Base-by-base conservation (phyloP, 2,888 invertebrate species). In the Diarsia brunnea region DNA sequence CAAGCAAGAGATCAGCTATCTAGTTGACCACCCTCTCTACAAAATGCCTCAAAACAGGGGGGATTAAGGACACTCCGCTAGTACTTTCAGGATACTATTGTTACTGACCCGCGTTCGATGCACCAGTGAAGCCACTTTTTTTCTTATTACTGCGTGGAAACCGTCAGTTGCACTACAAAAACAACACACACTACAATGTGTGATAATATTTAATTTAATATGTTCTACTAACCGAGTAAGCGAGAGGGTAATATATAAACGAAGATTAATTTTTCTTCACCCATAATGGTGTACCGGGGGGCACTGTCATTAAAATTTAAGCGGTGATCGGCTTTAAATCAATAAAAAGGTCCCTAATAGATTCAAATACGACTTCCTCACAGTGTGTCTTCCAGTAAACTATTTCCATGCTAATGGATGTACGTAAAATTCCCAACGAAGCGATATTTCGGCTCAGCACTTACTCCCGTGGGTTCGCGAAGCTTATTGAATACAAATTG, bases 401-500 rank as follows among this genome's bases (percentile, higher is more conserved):
- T 78, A 80, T 74, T 45, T 73, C 79, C 16, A 16, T 47, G 72
- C 64, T 65, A 65, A 76, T 78, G 79, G 77, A 78, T 78, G 87
- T 86, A 86, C 86, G 86, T 90, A 88, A 92, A 91, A 91, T 90
- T 92, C 90, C 86, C 89, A 90, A 90, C 89, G 87, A 84, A 86
- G 91, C 91, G 89, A 92, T 94, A 94, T 94, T 93, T 92, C 88
- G 90, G 89, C 87, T 87, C 89, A 88, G 90, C 91, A 89, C 91
- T 91, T 90, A 90, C 90, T 90, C 91, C 90, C 88, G 81, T 85
- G 90, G 90, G 91, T 79, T 85, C 85, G 89, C 81, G 89, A 82
- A 91, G 88, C 94, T 95, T 95, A 95, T 95, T 94, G 95, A 95
- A 95, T 95, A 95, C 95, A 94, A 95, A 95, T 95, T 93, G 94